Evolutionary conservation across 2,113 vertebrate species (phyloP).

Genomic region (Antechinus stuartii): DNA sequence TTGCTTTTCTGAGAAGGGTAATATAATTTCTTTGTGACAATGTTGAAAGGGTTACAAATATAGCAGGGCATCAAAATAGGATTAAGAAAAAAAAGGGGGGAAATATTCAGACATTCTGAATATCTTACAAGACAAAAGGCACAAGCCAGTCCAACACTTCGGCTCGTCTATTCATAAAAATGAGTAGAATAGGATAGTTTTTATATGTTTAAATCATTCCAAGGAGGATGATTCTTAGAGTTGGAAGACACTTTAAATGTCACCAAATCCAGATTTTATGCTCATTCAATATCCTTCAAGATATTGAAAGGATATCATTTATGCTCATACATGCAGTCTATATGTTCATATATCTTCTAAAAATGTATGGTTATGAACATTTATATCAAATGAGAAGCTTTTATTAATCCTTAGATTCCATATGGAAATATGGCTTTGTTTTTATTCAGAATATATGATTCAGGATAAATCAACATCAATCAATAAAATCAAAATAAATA

Average conservation of each 20-base stretch:
- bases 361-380: neutral
- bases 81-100: neutral
- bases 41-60: conserved; percentile 14
- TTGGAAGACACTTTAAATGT: neutral
- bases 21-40: conserved; percentile 46
- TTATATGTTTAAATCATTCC: neutral
- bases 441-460: neutral
- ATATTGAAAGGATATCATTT: too few relatives aligned
- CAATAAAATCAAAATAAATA: too few relatives aligned
- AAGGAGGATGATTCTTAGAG: neutral
- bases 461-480: too few relatives aligned
- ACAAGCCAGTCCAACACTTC: neutral
- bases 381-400: neutral
- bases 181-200: neutral
- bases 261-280: neutral
- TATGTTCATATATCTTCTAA: neutral
- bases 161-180: neutral
- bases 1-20: conserved; percentile 52
- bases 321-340: too few relatives aligned
- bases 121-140: neutral
- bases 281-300: too few relatives aligned
- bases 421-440: neutral
- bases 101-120: neutral
- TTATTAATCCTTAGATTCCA: neutral
- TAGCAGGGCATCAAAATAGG: conserved; percentile 33